These are phyloP conservation scores for Netelia inedita DNA, from an alignment of 2,888 invertebrate genomes.

Conservation along the genomic window DNA sequence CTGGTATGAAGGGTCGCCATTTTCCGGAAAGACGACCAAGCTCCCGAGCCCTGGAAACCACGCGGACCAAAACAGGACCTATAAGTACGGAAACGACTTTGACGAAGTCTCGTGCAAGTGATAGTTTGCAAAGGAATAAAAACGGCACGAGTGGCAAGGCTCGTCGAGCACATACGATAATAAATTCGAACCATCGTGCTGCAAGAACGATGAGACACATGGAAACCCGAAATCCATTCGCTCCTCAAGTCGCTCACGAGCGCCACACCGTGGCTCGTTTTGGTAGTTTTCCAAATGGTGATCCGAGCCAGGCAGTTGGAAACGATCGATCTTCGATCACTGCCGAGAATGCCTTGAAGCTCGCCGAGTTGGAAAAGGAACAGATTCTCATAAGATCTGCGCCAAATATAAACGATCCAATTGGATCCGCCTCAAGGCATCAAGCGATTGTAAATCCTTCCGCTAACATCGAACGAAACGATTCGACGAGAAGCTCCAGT, in stretches of 20 bases:
- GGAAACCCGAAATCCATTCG: constrained; percentile 80
- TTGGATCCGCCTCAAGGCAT: constrained; percentile 16
- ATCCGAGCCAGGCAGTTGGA: constrained; percentile 75
- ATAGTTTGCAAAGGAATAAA: background rate
- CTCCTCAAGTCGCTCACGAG: constrained; percentile 81
- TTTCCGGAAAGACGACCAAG: constrained; percentile 80
- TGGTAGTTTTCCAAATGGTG: constrained; percentile 81
- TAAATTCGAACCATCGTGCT: constrained; percentile 64
- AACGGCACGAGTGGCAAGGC: constrained; percentile 59
- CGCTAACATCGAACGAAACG: constrained; percentile 5
- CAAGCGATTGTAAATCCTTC: background rate
- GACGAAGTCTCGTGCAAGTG: background rate
- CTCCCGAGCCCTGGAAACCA: constrained; percentile 36
- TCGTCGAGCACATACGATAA: constrained; percentile 57
- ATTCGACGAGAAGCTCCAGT: constrained; percentile 33
- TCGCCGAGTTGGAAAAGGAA: constrained; percentile 54
- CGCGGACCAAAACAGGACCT: constrained; percentile 13
- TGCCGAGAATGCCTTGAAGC: constrained; percentile 34
- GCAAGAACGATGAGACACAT: constrained; percentile 71
- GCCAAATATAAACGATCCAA: constrained; percentile 38
- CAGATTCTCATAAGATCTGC: constrained; percentile 55
- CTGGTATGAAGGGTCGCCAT: constrained; percentile 81
- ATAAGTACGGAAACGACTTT: constrained; percentile 29
- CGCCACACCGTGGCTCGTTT: constrained; percentile 78
- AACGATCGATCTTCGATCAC: constrained; percentile 22